A percentile compares a stretch with the other conserved stretches of the same genome.
Evolutionary conservation across 2,797 vertebrate species (phyloP).

Genomic region (Heliangelus exortis): DNA sequence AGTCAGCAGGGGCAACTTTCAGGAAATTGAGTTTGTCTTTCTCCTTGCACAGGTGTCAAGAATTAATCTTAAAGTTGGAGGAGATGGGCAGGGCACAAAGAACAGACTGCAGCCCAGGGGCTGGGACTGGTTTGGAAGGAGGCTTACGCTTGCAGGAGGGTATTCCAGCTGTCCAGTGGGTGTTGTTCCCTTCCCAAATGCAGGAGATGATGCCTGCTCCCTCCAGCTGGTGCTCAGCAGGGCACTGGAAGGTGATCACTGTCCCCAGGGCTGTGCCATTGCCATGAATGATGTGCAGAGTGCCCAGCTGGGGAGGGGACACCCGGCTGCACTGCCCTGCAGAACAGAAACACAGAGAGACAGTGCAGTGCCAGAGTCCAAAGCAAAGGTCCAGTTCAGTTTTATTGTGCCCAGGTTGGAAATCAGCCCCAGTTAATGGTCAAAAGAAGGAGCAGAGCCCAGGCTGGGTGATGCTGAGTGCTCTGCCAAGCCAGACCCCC

Average conservation of each 20-base stretch:
- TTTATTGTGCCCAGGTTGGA: background rate
- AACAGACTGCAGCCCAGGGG: rapidly evolving
- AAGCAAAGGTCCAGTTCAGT: rapidly evolving
- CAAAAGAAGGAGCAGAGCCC: background rate
- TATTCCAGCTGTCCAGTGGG: slow-evolving; percentile 83
- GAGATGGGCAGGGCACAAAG: background rate
- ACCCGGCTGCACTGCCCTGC: slow-evolving; percentile 82
- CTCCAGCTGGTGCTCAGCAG: slow-evolving; percentile 81
- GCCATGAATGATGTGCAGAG: slow-evolving; percentile 81
- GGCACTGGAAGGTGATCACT: slow-evolving; percentile 85
- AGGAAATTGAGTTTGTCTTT: background rate
- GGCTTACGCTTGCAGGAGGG: slow-evolving; percentile 87
- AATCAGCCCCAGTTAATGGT: background rate
- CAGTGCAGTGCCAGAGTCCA: rapidly evolving
- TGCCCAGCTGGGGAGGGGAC: slow-evolving; percentile 80
- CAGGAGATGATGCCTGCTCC: slow-evolving; percentile 80
- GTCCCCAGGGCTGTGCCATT: slow-evolving; percentile 88
- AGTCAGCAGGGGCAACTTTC: background rate
- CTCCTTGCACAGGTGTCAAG: background rate
- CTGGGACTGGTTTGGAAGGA: background rate
- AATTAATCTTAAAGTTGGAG: rapidly evolving
- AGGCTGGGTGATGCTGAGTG: background rate
- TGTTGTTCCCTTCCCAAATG: slow-evolving; percentile 78
- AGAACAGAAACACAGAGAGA: background rate
- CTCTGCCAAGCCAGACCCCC: background rate